A percentile compares a stretch with the other conserved stretches of the same genome.
Evolutionary conservation across 2,113 vertebrate species (phyloP).

Genomic region (Poecile atricapillus): DNA sequence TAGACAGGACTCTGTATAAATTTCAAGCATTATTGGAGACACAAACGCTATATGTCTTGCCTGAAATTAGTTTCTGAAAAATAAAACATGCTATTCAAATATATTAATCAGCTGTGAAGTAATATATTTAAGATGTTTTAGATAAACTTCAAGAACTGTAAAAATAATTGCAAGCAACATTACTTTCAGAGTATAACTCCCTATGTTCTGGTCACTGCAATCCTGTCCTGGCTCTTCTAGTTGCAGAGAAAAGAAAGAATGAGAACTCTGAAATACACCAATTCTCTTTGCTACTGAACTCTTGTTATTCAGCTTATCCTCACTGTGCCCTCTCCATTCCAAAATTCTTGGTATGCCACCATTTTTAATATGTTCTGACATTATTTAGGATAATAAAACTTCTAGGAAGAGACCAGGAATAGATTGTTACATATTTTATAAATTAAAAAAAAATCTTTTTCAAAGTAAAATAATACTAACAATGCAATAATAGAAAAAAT

Average conservation of each 20-base stretch:
- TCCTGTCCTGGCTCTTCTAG: neutral
- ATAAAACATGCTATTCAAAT: neutral
- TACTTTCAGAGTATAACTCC: neutral
- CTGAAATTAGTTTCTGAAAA: neutral
- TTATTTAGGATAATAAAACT: slow-evolving; percentile 46
- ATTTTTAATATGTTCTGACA: slow-evolving; percentile 36
- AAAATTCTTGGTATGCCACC: slow-evolving; percentile 25
- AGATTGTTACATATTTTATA: neutral
- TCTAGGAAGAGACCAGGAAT: slow-evolving; percentile 2
- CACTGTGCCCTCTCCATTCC: neutral
- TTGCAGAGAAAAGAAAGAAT: neutral
- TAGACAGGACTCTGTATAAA: neutral
- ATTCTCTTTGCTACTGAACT: neutral
- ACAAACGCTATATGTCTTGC: neutral
- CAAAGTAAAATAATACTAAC: neutral
- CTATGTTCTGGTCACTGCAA: neutral
- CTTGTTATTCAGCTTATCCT: neutral
- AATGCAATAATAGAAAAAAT: neutral
- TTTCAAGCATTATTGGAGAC: neutral
- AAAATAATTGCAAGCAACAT: neutral
- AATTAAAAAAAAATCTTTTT: neutral
- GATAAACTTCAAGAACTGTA: neutral
- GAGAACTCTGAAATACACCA: neutral
- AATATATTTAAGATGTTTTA: neutral
- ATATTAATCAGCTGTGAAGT: neutral